Base-by-base conservation (phyloP, 2,888 invertebrate species). In the Patella ulyssiponensis region DNA sequence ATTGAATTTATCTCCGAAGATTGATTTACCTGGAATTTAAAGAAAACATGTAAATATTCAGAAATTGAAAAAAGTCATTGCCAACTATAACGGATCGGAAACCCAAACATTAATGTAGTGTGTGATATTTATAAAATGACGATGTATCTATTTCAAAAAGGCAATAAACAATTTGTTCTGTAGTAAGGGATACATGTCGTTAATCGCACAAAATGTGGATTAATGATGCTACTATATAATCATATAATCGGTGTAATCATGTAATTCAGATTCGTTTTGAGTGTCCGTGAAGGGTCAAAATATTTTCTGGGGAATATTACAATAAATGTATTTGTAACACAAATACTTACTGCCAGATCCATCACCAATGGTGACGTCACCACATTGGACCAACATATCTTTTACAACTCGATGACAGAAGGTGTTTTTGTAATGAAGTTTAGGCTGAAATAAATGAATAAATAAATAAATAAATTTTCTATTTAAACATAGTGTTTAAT, bases 381-480 rank as follows among this genome's bases (percentile, higher is more conserved):
- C 92, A 86, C 90, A 90, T 83, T 92, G 92, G 58, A 92, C 83
- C 72, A 92, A 86, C 81, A 91, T 91, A 82, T 92, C 92, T 51
- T 86, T 87, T 15, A 92, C 91, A 27, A 92, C 82, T 69, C 92
- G 85, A 83, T 92, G 92, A 75, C 92, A 83, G 58, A 83, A 82
- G 1, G 87, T 88, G 78, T 87, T 86, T 78, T 90, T 91, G 88
- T 89, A 92, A 20, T 82, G 83, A 33, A 91, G 82, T 20, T 80
- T 79, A 75, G 82, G 79, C 85, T 87, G 80, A 56, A 83, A 82
- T 76, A 75, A 76, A 72, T 75, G 73, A 56, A n/a, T 71, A 33
- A 20, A 9, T 54, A 27, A 33, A 51, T 53, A 33, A 58, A 17
- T n/a, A 69, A n/a, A 51, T 72, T 23, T 17, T n/a, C 5, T 54